These are phyloP conservation scores for Heliconius ismenius DNA, from an alignment of 2,888 invertebrate species.

Conservation along the genomic window DNA sequence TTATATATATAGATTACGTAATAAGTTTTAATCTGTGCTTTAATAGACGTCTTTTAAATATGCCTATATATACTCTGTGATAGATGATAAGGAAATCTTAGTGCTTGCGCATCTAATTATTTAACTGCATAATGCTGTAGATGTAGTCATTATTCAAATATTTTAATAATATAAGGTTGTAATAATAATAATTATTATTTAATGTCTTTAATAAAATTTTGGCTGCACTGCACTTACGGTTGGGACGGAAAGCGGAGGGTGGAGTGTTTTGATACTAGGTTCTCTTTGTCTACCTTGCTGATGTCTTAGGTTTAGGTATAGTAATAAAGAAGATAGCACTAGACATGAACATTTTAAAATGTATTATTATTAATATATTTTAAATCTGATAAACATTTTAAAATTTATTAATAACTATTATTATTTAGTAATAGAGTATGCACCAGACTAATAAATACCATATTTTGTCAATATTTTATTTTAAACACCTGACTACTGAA, in stretches of 20 bases:
- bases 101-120: constrained; percentile 32
- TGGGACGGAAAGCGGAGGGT: not conserved
- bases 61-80: constrained; percentile 27
- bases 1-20: not conserved
- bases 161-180: constrained; percentile 20
- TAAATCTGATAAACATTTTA: too few species aligned
- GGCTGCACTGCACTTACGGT: not conserved
- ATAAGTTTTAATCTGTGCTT: constrained; percentile 1
- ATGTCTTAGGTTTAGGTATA: too few species aligned
- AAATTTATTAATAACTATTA: too few species aligned
- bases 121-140: constrained; percentile 32
- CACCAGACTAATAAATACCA: not conserved
- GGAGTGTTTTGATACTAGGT: not conserved
- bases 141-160: constrained; percentile 13
- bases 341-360: too few species aligned
- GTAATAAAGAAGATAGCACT: too few species aligned
- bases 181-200: not conserved
- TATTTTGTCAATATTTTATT: not conserved
- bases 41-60: constrained; percentile 1
- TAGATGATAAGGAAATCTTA: constrained; percentile 35
- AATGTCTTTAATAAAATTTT: not conserved
- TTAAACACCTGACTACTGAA: not conserved
- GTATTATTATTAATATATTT: too few species aligned
- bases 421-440: not conserved
- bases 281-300: too few species aligned